phyloP scores from a whole-genome alignment of 2,113 vertebrate genomes.

The Podiceps cristatus region DNA sequence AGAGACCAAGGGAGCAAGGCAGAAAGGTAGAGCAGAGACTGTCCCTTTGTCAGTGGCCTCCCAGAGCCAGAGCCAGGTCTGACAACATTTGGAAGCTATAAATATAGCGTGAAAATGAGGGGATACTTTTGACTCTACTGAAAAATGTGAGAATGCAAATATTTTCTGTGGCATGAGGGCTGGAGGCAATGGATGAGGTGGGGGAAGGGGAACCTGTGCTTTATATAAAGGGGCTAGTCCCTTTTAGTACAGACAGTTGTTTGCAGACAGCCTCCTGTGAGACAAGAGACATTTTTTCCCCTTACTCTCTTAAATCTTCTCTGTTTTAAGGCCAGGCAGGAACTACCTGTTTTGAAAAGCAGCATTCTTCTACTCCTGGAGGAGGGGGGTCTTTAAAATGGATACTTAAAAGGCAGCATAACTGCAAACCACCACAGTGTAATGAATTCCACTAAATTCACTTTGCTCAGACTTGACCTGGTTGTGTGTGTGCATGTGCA shows the following conservation, averaged over 20 bases:
- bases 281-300: neutral
- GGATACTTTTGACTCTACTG: neutral
- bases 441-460: neutral
- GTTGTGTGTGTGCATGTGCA: rapidly evolving
- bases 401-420: neutral
- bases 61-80: neutral
- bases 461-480: neutral
- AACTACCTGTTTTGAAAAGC: neutral
- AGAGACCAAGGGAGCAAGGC: neutral
- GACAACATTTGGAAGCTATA: neutral
- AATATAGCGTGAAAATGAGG: neutral
- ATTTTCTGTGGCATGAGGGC: neutral
- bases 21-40: neutral
- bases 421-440: neutral
- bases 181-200: neutral
- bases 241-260: neutral
- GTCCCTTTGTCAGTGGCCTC: neutral
- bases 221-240: neutral
- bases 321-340: neutral
- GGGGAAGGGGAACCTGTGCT: neutral
- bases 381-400: neutral
- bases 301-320: neutral
- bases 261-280: neutral
- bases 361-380: neutral
- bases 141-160: neutral